Evolutionary conservation across 2,797 vertebrate genomes (phyloP).

Genomic region (Cossypha polioptera): DNA sequence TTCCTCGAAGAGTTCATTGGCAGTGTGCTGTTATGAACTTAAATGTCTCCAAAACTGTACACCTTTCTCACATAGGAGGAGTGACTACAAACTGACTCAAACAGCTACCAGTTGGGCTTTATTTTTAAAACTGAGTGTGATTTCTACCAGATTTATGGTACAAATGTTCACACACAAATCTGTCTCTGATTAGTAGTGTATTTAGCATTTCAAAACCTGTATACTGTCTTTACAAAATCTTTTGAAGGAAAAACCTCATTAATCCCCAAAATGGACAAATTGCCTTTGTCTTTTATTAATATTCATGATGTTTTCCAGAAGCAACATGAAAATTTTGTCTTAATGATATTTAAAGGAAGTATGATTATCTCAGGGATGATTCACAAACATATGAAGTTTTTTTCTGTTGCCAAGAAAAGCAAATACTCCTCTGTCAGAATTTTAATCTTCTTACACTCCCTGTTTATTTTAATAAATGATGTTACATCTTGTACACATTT

Average conservation of each 20-base stretch:
- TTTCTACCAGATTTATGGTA: background rate
- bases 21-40: background rate
- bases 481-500: background rate
- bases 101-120: conserved; percentile 10
- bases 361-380: conserved; percentile 26
- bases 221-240: background rate
- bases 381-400: conserved; percentile 23
- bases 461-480: conserved; percentile 33
- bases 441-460: conserved; percentile 6
- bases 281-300: background rate
- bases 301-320: background rate
- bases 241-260: background rate
- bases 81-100: conserved; percentile 44
- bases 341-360: background rate
- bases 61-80: background rate
- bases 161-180: conserved; percentile 8
- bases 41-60: background rate
- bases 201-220: conserved; percentile 15
- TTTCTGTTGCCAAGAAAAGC: background rate
- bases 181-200: background rate
- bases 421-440: background rate
- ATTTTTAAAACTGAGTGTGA: conserved; percentile 47
- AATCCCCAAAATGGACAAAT: background rate
- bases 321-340: background rate
- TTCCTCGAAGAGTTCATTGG: background rate